Percentiles rank a stretch among this genome's conserved stretches.
Conservation (phyloP, 2,797 vertebrate species). For the Anguilla marmorata region DNA sequence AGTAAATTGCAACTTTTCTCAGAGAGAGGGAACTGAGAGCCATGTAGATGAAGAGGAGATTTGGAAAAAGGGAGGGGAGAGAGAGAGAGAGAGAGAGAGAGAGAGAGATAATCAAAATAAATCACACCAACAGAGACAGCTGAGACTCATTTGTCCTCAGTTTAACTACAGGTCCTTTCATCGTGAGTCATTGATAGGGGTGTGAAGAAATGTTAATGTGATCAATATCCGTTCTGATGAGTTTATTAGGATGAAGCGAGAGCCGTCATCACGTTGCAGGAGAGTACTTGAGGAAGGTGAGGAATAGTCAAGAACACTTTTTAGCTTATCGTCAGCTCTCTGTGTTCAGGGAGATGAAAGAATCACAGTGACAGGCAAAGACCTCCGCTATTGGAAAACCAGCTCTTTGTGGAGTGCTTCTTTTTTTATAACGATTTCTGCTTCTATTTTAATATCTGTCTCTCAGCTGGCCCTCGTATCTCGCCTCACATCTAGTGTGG, state of each 20-base stretch:
- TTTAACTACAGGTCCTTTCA: slow-evolving; percentile 63
- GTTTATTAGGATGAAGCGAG: slow-evolving; percentile 62
- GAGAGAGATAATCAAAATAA: background rate
- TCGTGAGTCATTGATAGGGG: slow-evolving; percentile 70
- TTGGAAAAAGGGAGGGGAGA: background rate
- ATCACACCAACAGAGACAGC: slow-evolving; percentile 48
- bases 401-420: slow-evolving; percentile 6
- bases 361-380: background rate
- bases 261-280: slow-evolving; percentile 53
- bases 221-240: slow-evolving; percentile 70
- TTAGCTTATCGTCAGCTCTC: slow-evolving; percentile 28
- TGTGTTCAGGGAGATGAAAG: slow-evolving; percentile 12
- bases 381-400: background rate
- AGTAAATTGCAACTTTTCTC: slow-evolving; percentile 52
- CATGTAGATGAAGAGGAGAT: background rate
- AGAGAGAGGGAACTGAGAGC: slow-evolving; percentile 28
- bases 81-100: background rate
- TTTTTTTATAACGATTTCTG: slow-evolving; percentile 15
- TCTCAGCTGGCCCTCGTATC: background rate
- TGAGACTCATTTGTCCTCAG: slow-evolving; percentile 57
- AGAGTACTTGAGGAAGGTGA: slow-evolving; percentile 53
- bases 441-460: slow-evolving; percentile 7
- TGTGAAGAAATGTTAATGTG: slow-evolving; percentile 72
- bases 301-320: slow-evolving; percentile 19
- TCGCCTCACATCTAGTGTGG: background rate